These are phyloP conservation scores for Oscheius onirici DNA, from an alignment of 2,888 invertebrate genomes.

Conservation along the genomic window DNA sequence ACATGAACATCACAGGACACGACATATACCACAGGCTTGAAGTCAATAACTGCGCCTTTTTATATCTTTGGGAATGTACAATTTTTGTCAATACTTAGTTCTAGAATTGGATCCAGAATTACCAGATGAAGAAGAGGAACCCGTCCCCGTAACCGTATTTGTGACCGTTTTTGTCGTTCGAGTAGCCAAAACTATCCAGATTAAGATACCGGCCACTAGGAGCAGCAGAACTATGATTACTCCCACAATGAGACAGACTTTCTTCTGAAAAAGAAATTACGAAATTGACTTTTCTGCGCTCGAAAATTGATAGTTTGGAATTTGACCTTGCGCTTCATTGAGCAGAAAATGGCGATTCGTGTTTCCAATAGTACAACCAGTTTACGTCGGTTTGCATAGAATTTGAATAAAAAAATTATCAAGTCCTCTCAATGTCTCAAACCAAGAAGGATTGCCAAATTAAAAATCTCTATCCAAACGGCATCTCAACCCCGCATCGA, in stretches of 20 bases:
- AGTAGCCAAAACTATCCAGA: slow-evolving; percentile 69
- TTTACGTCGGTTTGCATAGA: too few relatives aligned
- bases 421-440: too few relatives aligned
- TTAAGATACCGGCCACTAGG: slow-evolving; percentile 72
- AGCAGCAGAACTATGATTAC: slow-evolving; percentile 64
- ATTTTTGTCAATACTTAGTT: not conserved
- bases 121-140: not conserved
- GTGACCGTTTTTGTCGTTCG: slow-evolving; percentile 28
- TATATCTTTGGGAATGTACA: not conserved
- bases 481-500: too few relatives aligned
- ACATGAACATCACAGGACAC: not conserved
- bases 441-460: too few relatives aligned
- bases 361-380: too few relatives aligned
- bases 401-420: too few relatives aligned
- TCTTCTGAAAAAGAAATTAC: slow-evolving; percentile 61
- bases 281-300: not conserved
- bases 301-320: not conserved
- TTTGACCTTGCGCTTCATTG: not conserved
- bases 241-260: slow-evolving; percentile 63
- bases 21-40: slow-evolving; percentile 4
- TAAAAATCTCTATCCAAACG: too few relatives aligned
- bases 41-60: too few relatives aligned
- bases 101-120: not conserved
- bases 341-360: too few relatives aligned
- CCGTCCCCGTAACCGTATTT: not conserved